Percentiles rank a stretch among this genome's conserved stretches.
Evolutionary conservation across 2,797 vertebrate genomes (phyloP).

Genomic region (Squalus acanthias): DNA sequence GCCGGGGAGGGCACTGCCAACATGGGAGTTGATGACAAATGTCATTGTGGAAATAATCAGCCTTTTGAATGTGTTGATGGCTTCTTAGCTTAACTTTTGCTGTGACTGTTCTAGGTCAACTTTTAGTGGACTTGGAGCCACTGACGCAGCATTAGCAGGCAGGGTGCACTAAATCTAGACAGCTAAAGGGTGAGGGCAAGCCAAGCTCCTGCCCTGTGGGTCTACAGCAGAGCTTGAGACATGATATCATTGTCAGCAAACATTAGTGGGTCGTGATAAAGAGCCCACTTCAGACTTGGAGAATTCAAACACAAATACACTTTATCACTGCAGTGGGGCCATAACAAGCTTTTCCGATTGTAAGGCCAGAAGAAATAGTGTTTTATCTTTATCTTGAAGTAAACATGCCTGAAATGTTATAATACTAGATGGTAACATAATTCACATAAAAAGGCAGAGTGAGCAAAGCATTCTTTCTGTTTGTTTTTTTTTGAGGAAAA

Average conservation of each 20-base stretch:
- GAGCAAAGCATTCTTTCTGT: not conserved
- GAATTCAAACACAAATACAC: constrained; percentile 39
- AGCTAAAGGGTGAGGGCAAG: not conserved
- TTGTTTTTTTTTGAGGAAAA: not conserved
- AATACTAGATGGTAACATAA: constrained; percentile 27
- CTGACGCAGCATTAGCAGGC: not conserved
- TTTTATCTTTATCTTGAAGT: constrained; percentile 36
- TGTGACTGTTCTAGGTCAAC: not conserved
- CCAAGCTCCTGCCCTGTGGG: constrained; percentile 29
- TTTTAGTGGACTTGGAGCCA: not conserved
- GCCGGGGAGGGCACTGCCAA: not conserved
- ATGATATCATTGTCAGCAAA: constrained; percentile 37
- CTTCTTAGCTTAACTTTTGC: not conserved
- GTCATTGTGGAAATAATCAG: not conserved
- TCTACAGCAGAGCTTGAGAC: constrained; percentile 32
- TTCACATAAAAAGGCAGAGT: constrained; percentile 22
- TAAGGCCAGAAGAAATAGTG: constrained; percentile 23
- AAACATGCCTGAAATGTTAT: constrained; percentile 35
- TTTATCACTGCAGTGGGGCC: constrained; percentile 35
- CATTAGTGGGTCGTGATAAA: constrained; percentile 36
- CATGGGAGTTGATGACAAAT: not conserved
- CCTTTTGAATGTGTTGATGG: not conserved
- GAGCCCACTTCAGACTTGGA: constrained; percentile 37
- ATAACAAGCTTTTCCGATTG: constrained; percentile 7
- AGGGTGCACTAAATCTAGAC: not conserved